These are phyloP conservation scores for Coptodon bakossiorum DNA, from an alignment of 2,113 vertebrate species.

Conservation along the genomic window DNA sequence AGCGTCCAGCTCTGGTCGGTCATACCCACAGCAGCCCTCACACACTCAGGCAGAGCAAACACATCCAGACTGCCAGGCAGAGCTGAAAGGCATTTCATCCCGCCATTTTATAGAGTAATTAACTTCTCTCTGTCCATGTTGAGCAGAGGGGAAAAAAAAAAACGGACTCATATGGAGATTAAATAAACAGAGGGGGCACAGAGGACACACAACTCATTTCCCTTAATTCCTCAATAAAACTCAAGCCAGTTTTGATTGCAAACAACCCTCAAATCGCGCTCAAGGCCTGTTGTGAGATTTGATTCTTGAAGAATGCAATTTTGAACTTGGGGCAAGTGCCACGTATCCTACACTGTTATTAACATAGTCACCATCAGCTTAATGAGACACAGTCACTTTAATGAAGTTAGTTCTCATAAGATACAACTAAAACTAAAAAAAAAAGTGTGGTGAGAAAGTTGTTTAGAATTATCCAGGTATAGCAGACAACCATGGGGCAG, in stretches of 20 bases:
- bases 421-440: neutral
- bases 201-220: constrained; percentile 60
- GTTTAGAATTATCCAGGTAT: constrained; percentile 11
- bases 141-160: constrained; percentile 10
- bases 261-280: constrained; percentile 37
- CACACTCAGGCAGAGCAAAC: constrained; percentile 59
- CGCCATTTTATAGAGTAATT: constrained; percentile 49
- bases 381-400: neutral
- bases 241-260: constrained; percentile 41
- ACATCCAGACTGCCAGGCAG: constrained; percentile 23
- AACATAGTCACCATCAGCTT: neutral
- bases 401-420: neutral
- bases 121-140: constrained; percentile 30
- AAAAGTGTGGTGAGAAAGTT: neutral
- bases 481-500: neutral
- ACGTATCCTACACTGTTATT: neutral
- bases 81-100: constrained; percentile 29
- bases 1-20: neutral
- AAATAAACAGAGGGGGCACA: constrained; percentile 53
- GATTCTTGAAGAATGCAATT: constrained; percentile 28
- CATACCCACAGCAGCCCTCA: constrained; percentile 41
- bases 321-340: constrained; percentile 3
- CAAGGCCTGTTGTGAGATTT: constrained; percentile 36
- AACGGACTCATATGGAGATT: constrained; percentile 32
- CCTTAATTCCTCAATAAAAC: constrained; percentile 59